Percentiles rank a stretch among this genome's conserved stretches.
These are phyloP conservation scores for Cistogaster globosa DNA, from an alignment of 2,888 invertebrate species.

Conservation along the genomic window DNA sequence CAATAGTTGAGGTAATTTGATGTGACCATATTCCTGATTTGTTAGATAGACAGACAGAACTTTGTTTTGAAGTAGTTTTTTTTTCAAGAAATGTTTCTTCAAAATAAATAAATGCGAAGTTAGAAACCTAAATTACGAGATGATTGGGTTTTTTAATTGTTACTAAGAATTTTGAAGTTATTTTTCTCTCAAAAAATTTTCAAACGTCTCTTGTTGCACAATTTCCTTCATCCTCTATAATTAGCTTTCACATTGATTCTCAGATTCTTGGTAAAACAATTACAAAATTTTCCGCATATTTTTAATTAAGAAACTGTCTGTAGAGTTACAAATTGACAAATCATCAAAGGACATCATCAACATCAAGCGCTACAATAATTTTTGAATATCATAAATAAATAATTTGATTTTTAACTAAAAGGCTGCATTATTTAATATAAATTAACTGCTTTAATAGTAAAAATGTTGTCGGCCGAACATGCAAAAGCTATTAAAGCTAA, in stretches of 20 bases:
- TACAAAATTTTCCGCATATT: constrained; percentile 15
- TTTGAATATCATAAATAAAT: constrained; percentile 52
- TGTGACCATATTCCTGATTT: too few species aligned
- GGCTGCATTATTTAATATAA: constrained; percentile 4
- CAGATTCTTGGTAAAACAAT: constrained; percentile 12
- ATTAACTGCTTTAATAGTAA: constrained; percentile 35
- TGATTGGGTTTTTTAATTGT: too few species aligned
- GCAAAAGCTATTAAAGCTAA: constrained; percentile 42
- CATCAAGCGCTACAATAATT: constrained; percentile 11
- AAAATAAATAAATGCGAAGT: too few species aligned
- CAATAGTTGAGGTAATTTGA: too few species aligned
- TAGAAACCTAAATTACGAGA: too few species aligned
- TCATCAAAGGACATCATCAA: constrained; percentile 44
- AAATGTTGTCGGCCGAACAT: constrained; percentile 55
- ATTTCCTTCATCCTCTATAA: too few species aligned
- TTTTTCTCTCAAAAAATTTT: too few species aligned
- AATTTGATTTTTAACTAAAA: constrained; percentile 14
- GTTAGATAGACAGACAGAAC: too few species aligned
- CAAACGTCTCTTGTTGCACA: too few species aligned
- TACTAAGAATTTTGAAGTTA: too few species aligned
- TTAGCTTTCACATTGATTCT: constrained; percentile 16
- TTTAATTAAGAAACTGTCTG: constrained; percentile 27
- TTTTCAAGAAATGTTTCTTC: too few species aligned
- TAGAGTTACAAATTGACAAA: constrained; percentile 16
- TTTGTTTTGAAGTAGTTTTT: too few species aligned